Percentiles rank a stretch among this genome's conserved stretches.
These are phyloP conservation scores for Gyps fulvus DNA, from an alignment of 2,113 vertebrate genomes.

Conservation along the genomic window DNA sequence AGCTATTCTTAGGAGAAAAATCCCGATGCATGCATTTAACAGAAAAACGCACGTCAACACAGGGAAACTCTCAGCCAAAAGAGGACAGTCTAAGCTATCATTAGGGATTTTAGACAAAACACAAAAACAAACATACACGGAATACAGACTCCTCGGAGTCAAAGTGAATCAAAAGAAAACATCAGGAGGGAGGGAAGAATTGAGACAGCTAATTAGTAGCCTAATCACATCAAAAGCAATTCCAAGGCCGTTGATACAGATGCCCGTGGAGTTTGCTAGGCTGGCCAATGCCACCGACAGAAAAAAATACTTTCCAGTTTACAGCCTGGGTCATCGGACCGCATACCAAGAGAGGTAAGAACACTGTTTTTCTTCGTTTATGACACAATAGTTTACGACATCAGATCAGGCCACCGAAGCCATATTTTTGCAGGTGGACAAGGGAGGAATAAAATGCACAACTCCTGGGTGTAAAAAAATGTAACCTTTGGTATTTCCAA, in stretches of 20 bases:
- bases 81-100: not conserved
- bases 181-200: not conserved
- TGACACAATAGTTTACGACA: not conserved
- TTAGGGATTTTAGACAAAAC: conserved; percentile 12
- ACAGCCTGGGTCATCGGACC: not conserved
- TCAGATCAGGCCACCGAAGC: not conserved
- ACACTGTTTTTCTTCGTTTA: not conserved
- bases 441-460: not conserved
- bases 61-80: not conserved
- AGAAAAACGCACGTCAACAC: conserved; percentile 2
- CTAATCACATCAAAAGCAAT: conserved; percentile 39
- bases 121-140: not conserved
- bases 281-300: not conserved
- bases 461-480: not conserved
- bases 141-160: not conserved
- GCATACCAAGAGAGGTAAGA: not conserved
- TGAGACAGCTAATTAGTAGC: conserved; percentile 27
- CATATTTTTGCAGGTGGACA: not conserved
- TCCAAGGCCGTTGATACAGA: not conserved
- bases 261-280: not conserved
- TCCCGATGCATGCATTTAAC: not conserved
- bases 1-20: not conserved
- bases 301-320: not conserved
- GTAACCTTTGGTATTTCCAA: not conserved
- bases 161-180: conserved; percentile 25